Percentiles rank a stretch among this genome's conserved stretches.
Conservation (phyloP, 1,140 invertebrate genomes). For the Chlorops oryzae region DNA sequence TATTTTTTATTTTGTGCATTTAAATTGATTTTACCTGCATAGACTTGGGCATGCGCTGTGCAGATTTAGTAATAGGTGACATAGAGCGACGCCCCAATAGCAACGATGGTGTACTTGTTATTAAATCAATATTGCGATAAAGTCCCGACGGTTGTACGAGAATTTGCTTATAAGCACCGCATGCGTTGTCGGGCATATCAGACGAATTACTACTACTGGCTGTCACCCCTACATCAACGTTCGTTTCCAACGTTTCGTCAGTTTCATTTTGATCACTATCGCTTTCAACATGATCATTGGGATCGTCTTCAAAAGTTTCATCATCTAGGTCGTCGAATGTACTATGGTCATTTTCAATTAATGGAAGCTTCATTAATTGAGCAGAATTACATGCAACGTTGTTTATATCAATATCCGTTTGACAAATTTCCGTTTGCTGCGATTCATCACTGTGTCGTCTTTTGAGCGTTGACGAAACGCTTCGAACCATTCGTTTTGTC, state of each 20-base stretch:
- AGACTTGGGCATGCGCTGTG: slow-evolving; percentile 74
- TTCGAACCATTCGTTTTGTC: slow-evolving; percentile 37
- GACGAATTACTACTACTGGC: slow-evolving; percentile 20
- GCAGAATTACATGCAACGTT: too few relatives aligned
- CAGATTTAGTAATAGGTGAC: slow-evolving; percentile 79
- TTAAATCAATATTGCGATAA: slow-evolving; percentile 41
- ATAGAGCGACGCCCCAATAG: slow-evolving; percentile 63
- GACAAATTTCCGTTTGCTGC: too few relatives aligned
- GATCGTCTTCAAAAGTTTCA: slow-evolving; percentile 17
- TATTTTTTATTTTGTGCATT: too few relatives aligned
- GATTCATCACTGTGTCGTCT: slow-evolving; percentile 31
- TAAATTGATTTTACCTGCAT: slow-evolving; percentile 82
- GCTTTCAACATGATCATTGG: slow-evolving; percentile 20
- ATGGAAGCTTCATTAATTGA: too few relatives aligned
- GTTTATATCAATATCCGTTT: too few relatives aligned
- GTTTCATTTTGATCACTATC: slow-evolving; percentile 28
- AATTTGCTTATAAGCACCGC: slow-evolving; percentile 29
- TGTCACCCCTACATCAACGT: slow-evolving; percentile 6
- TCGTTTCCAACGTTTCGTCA: slow-evolving; percentile 1
- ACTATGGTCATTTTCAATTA: too few relatives aligned
- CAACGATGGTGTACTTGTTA: slow-evolving; percentile 42
- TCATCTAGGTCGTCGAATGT: slow-evolving; percentile 10
- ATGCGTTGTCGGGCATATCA: slow-evolving; percentile 22
- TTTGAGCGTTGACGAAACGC: slow-evolving; percentile 33
- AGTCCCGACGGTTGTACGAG: slow-evolving; percentile 30